phyloP scores from a whole-genome alignment of 2,797 vertebrate species.

The Rhynchonycteris naso region DNA sequence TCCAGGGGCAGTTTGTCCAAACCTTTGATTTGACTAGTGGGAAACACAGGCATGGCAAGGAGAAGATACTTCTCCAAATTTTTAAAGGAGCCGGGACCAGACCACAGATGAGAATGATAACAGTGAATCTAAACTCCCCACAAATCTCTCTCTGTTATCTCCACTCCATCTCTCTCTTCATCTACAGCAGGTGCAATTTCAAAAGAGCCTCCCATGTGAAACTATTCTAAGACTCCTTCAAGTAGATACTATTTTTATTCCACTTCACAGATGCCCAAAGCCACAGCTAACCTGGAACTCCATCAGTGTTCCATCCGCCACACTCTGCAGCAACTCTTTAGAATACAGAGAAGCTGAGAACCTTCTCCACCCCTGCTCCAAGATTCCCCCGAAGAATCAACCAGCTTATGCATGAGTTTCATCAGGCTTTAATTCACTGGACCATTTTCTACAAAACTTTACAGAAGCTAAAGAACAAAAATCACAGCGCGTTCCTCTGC shows the following conservation, averaged over 20 bases:
- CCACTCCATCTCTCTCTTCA: neutral
- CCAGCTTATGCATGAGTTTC: neutral
- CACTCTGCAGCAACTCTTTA: neutral
- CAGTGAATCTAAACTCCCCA: neutral
- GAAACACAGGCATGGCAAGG: neutral
- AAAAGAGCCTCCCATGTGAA: neutral
- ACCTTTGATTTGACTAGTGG: neutral
- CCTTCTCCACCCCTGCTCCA: neutral
- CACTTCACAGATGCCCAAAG: neutral
- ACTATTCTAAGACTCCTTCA: neutral
- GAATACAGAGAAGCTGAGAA: neutral
- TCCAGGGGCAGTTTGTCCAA: neutral
- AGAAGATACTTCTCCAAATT: neutral
- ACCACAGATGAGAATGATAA: neutral
- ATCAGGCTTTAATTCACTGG: neutral
- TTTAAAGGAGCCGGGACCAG: neutral
- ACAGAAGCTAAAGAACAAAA: neutral
- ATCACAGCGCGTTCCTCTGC: neutral
- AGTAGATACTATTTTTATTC: neutral
- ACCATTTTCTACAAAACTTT: neutral
- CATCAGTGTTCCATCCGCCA: neutral
- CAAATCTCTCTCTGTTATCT: neutral
- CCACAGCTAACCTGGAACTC: neutral
- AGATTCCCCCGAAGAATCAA: neutral
- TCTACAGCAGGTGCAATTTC: neutral